These are phyloP conservation scores for Psilopsiagon aurifrons DNA, from an alignment of 2,113 vertebrate species.

Conservation along the genomic window DNA sequence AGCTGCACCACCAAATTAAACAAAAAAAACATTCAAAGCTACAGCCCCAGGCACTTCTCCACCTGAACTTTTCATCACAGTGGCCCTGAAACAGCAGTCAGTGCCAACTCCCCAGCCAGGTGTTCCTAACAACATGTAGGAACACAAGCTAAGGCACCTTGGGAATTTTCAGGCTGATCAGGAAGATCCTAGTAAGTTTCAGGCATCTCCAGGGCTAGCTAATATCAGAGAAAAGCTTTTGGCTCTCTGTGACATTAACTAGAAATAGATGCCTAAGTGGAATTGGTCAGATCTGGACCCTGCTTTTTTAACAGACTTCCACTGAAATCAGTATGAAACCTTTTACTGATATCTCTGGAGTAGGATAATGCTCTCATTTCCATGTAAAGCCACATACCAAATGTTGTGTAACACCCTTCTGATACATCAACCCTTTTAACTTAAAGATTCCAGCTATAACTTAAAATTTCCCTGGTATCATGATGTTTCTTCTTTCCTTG, in stretches of 20 bases:
- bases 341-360: not conserved
- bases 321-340: not conserved
- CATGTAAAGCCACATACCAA: not conserved
- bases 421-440: not conserved
- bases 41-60: not conserved
- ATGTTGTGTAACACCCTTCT: not conserved
- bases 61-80: constrained; percentile 6
- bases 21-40: not conserved
- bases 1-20: constrained; percentile 17
- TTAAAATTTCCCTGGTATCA: not conserved
- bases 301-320: not conserved
- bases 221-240: not conserved
- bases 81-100: not conserved
- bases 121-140: not conserved
- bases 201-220: not conserved
- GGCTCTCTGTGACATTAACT: not conserved
- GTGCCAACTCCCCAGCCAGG: not conserved
- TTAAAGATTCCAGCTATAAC: not conserved
- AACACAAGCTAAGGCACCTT: not conserved
- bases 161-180: not conserved
- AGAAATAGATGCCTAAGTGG: not conserved
- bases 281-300: not conserved
- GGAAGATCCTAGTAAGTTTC: not conserved
- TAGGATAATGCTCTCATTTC: not conserved
- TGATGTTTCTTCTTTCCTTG: not conserved